Base-by-base conservation (phyloP, 1,140 invertebrate species). In the Trypoxylus dichotomus region DNA sequence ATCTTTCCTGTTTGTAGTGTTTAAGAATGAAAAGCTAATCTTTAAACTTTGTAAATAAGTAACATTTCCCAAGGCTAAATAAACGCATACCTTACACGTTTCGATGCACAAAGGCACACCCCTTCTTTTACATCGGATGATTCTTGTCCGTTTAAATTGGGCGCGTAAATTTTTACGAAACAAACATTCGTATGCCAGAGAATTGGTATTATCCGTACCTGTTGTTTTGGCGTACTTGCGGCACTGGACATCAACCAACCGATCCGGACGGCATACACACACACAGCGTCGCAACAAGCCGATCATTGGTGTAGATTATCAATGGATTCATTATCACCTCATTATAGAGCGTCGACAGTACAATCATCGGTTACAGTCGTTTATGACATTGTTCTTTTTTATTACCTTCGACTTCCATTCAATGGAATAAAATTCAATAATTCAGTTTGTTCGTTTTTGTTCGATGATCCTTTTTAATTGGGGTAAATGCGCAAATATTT, bases 251-350 rank as follows among this genome's bases (percentile, higher is more conserved):
- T 68, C 60, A 68, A 68, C 60, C 60, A 29, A 27, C 60, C 60
- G 60, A 68, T 68, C 60, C 60, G 60, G 8, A 68, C 27, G 60
- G 60, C 21, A 68, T 68, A 27, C 60, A 75, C 68, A 74, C 77
- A 77, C 80, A 81, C 79, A 79, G 78, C 78, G 78, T 80, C 80
- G 79, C 79, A 80, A 80, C 80, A 81, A 68, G 60, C 80, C 79
- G 79, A 80, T 81, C 80, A 81, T 81, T 80, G 80, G 78, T 79
- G 75, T 77, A 81, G 80, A 81, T 81, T 80, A 79, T 47, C 77
- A 75, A 42, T 72, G 76, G 71, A 74, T 72, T 81, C 80, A 81
- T 81, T 81, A 81, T 81, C 77, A 77, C 75, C 76, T 79, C 75
- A 81, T 80, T 80, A 80, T 81, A 71, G 74, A 74, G 72, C 72